phyloP scores from a whole-genome alignment of 2,113 vertebrate species.

The Spizaetus ornatus region DNA sequence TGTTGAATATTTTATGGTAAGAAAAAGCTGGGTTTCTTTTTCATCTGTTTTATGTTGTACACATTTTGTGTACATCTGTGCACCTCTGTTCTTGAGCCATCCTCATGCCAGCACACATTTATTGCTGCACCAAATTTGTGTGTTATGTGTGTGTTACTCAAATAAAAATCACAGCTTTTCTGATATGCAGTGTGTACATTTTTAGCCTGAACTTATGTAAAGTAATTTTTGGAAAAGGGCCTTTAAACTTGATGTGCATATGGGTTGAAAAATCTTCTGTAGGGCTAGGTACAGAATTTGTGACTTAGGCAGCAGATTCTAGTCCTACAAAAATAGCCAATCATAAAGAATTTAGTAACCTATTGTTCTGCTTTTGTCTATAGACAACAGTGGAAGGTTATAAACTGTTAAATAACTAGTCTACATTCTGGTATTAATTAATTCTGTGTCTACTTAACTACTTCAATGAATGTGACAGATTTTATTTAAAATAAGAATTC shows the following conservation, averaged over 20 bases:
- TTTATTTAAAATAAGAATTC: neutral
- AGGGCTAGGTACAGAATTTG: neutral
- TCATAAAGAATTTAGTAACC: neutral
- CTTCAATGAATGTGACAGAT: neutral
- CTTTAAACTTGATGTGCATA: conserved; percentile 24
- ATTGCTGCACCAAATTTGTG: conserved; percentile 22
- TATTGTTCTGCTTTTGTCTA: neutral
- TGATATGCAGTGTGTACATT: conserved; percentile 15
- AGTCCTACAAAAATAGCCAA: neutral
- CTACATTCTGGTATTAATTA: neutral
- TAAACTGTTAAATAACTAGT: neutral
- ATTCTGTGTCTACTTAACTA: neutral
- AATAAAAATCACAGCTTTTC: conserved; percentile 43
- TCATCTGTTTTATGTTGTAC: conserved; percentile 41
- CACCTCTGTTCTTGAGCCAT: conserved; percentile 27
- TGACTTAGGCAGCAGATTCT: neutral
- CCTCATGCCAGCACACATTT: conserved; percentile 19
- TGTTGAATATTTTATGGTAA: conserved; percentile 31
- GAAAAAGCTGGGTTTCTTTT: conserved; percentile 33
- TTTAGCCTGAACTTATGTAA: conserved; percentile 49
- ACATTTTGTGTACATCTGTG: conserved; percentile 25
- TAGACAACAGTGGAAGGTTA: neutral
- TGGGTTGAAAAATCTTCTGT: conserved; percentile 55
- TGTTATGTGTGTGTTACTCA: neutral
- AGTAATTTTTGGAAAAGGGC: conserved; percentile 30